Evolutionary conservation across 2,888 invertebrate species (phyloP).

Genomic region (Napeogenes inachia): DNA sequence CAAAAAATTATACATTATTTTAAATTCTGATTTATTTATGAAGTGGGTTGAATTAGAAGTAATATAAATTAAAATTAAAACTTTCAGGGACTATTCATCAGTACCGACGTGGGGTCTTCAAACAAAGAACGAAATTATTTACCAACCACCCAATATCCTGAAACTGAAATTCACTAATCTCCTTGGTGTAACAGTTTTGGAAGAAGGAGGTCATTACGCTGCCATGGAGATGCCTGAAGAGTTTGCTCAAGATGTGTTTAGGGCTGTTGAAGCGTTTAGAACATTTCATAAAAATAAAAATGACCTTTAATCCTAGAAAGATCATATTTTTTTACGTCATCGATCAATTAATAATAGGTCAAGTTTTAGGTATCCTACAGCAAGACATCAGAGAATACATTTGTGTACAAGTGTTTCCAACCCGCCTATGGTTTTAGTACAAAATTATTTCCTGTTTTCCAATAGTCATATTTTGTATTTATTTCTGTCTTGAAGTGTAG

Average conservation of each 20-base stretch:
- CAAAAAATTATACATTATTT: too few relatives aligned
- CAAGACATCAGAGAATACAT: too few relatives aligned
- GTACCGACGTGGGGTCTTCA: conserved; percentile 83
- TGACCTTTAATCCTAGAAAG: background rate
- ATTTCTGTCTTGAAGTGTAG: too few relatives aligned
- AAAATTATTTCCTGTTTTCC: too few relatives aligned
- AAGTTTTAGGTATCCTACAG: too few relatives aligned
- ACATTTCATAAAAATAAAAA: conserved; percentile 22
- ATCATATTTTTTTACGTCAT: too few relatives aligned
- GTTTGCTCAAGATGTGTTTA: conserved; percentile 79
- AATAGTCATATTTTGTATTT: too few relatives aligned
- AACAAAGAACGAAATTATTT: conserved; percentile 81
- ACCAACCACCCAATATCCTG: conserved; percentile 74
- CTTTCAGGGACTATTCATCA: conserved; percentile 51
- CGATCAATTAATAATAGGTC: too few relatives aligned
- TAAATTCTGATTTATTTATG: too few relatives aligned
- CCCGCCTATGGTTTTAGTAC: too few relatives aligned
- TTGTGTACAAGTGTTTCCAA: too few relatives aligned
- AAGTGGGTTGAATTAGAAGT: background rate
- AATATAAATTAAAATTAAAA: background rate
- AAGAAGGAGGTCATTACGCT: conserved; percentile 87
- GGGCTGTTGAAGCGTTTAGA: conserved; percentile 37
- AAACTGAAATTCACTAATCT: conserved; percentile 78
- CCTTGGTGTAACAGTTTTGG: conserved; percentile 77
- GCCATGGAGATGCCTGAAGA: conserved; percentile 84